Conservation (phyloP, 2,888 invertebrate species). For the Conomelus anceps region DNA sequence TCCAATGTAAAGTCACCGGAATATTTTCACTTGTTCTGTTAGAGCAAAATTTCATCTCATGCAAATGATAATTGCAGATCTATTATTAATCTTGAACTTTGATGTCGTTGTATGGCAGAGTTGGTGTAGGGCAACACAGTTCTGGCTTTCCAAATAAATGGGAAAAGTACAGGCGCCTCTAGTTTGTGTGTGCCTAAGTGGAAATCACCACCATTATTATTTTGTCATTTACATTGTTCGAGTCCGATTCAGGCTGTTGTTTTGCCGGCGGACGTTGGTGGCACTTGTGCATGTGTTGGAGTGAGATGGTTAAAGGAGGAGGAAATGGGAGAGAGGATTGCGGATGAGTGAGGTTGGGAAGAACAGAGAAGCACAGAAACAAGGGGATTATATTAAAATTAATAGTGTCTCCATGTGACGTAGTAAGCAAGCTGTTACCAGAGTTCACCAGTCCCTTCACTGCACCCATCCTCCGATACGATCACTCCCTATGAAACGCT, state of each 20-base stretch:
- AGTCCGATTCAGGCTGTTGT: not conserved
- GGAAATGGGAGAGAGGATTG: constrained; percentile 50
- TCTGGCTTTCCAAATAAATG: not conserved
- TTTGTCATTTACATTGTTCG: not conserved
- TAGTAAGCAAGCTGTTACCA: constrained; percentile 10
- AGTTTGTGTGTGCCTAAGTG: not conserved
- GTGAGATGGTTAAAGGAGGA: not conserved
- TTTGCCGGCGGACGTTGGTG: not conserved
- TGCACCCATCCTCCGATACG: not conserved
- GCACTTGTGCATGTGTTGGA: not conserved
- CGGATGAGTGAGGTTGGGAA: constrained; percentile 47
- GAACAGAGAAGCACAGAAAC: not conserved
- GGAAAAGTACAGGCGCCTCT: not conserved
- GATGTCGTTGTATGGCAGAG: not conserved
- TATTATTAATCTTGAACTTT: not conserved
- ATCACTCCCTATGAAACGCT: not conserved
- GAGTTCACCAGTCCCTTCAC: not conserved
- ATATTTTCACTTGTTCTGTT: not conserved
- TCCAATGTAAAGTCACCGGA: not conserved
- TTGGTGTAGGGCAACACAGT: not conserved
- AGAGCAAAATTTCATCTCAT: not conserved
- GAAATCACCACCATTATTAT: not conserved
- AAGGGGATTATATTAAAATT: constrained; percentile 14
- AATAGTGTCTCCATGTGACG: constrained; percentile 14
- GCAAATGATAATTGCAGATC: not conserved